These are phyloP conservation scores for Chrysotoxum bicinctum DNA, from an alignment of 2,888 invertebrate species.

Conservation along the genomic window DNA sequence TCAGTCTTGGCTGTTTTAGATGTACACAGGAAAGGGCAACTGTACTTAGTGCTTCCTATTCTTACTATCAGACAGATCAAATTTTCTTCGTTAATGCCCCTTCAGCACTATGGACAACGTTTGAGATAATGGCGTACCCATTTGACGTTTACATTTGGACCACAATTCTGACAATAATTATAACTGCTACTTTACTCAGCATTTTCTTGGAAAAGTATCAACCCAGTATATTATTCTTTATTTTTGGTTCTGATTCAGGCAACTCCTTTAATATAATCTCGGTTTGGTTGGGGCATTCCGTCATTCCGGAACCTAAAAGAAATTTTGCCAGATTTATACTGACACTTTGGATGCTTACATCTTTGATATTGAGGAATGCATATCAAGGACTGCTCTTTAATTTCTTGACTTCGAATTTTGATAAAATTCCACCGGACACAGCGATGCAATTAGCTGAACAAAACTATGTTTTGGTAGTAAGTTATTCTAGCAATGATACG, in stretches of 20 bases:
- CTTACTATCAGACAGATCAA: conserved; percentile 74
- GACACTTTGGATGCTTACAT: conserved; percentile 67
- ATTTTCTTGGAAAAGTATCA: conserved; percentile 11
- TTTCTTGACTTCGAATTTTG: conserved; percentile 68
- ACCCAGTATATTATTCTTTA: conserved; percentile 5
- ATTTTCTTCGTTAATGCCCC: conserved; percentile 68
- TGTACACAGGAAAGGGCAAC: conserved; percentile 67
- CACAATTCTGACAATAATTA: conserved; percentile 35
- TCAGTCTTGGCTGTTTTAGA: conserved; percentile 75
- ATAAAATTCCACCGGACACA: conserved; percentile 64
- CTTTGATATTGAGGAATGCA: conserved; percentile 65
- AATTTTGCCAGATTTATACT: conserved; percentile 73
- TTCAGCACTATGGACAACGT: conserved; percentile 69
- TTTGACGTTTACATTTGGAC: conserved; percentile 74
- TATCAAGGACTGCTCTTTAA: conserved; percentile 74
- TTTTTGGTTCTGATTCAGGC: conserved; percentile 25
- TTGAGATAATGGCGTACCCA: conserved; percentile 73
- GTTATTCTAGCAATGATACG: conserved; percentile 63
- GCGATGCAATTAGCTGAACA: conserved; percentile 47
- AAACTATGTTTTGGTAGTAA: conserved; percentile 69
- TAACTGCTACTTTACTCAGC: conserved; percentile 18
- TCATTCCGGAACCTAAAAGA: conserved; percentile 39
- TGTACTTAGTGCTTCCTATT: conserved; percentile 74
- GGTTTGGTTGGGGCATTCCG: conserved; percentile 51
- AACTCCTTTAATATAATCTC: conserved; percentile 43